These are phyloP conservation scores for Ciona savignyi DNA, from an alignment of 23 tunicate genomes.

Conservation along the genomic window DNA sequence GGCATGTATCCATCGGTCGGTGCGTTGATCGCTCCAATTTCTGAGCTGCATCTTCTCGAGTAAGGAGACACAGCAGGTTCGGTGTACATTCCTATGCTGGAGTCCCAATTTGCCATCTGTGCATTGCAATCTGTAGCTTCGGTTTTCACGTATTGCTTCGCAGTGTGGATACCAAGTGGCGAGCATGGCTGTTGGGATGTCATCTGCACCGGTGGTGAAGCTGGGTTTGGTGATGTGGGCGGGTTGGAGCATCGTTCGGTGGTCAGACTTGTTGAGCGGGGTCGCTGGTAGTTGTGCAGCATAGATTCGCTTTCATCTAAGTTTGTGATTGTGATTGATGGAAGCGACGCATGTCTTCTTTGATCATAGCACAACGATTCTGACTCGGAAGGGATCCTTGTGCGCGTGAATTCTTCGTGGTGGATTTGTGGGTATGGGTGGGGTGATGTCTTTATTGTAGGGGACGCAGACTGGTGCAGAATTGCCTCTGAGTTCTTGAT, in stretches of 20 bases:
- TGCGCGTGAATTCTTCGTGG: slow-evolving; percentile 11
- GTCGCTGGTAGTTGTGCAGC: slow-evolving; percentile 21
- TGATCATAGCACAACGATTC: slow-evolving; percentile 37
- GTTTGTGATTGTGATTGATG: slow-evolving; percentile 15
- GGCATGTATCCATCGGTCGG: background rate
- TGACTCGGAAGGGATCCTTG: slow-evolving; percentile 53
- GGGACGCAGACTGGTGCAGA: slow-evolving; percentile 78
- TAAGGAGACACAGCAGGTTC: slow-evolving; percentile 3
- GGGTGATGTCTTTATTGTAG: slow-evolving; percentile 18
- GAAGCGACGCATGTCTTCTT: slow-evolving; percentile 26
- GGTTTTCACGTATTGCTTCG: slow-evolving; percentile 26
- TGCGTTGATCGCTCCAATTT: background rate
- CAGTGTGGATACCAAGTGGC: slow-evolving; percentile 10
- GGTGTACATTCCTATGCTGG: background rate
- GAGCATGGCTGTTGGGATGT: slow-evolving; percentile 48
- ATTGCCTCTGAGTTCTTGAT: slow-evolving; percentile 86
- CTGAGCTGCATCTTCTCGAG: slow-evolving; percentile 29
- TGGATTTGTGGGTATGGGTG: slow-evolving; percentile 14
- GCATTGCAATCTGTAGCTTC: slow-evolving; percentile 19
- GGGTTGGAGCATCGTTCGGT: slow-evolving; percentile 36
- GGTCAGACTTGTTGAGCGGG: slow-evolving; percentile 67
- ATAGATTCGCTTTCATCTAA: slow-evolving; percentile 16
- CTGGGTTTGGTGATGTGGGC: slow-evolving; percentile 35
- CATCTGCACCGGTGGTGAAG: slow-evolving; percentile 6
- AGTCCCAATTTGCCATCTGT: slow-evolving; percentile 1